Evolutionary conservation across 2,797 vertebrate species (phyloP).

Genomic region (Sardinella longiceps): DNA sequence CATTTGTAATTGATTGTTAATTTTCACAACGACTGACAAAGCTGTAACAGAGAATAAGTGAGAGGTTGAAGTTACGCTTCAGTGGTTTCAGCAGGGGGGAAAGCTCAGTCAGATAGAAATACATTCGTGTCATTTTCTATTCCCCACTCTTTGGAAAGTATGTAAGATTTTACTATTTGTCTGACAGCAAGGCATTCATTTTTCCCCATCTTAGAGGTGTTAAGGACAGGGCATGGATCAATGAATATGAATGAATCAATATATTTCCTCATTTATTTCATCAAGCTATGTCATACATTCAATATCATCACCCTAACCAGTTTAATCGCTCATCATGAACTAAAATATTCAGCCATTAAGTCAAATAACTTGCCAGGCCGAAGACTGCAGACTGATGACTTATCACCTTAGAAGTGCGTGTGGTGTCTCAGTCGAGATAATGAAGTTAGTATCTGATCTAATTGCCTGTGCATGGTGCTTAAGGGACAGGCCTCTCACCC

Average conservation of each 20-base stretch:
- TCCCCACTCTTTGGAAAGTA: background rate
- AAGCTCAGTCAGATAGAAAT: background rate
- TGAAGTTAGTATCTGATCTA: conserved; percentile 29
- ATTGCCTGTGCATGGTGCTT: conserved; percentile 13
- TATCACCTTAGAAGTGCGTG: background rate
- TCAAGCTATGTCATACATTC: background rate
- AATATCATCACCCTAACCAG: background rate
- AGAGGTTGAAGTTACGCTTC: background rate
- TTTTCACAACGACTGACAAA: no score
- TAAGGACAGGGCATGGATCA: background rate
- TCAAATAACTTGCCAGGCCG: background rate
- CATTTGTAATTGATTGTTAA: no score
- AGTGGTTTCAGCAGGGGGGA: background rate
- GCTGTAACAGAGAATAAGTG: background rate
- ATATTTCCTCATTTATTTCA: background rate
- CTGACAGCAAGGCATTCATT: background rate
- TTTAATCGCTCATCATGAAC: background rate
- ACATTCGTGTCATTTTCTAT: background rate
- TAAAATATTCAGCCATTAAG: background rate
- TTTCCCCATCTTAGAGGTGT: background rate
- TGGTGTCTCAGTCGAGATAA: conserved; percentile 15
- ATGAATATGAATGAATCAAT: background rate
- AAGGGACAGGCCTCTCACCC: conserved; percentile 6
- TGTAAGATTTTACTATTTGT: background rate
- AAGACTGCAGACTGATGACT: background rate